phyloP scores from a whole-genome alignment of 2,113 vertebrate genomes.

The Trogon melanurus region DNA sequence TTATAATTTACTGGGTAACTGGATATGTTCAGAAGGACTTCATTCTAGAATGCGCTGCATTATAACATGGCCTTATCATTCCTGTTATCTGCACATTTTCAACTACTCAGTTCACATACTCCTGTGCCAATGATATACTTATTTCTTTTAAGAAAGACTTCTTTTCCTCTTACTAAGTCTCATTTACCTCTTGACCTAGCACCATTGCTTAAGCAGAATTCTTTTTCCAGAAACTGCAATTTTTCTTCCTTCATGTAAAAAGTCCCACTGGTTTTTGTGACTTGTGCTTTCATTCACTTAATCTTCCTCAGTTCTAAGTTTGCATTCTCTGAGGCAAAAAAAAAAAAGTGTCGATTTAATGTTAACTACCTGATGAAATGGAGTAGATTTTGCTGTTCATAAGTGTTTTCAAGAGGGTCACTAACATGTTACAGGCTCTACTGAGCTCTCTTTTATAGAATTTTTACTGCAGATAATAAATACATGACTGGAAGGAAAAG shows the following conservation, averaged over 20 bases:
- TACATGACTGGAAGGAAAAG: background rate
- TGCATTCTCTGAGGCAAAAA: background rate
- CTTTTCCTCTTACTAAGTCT: background rate
- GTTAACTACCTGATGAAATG: background rate
- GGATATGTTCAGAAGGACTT: background rate
- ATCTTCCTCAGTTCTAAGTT: background rate
- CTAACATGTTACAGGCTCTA: background rate
- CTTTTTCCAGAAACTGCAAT: background rate
- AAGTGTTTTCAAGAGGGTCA: background rate
- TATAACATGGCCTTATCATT: background rate
- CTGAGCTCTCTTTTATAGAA: background rate
- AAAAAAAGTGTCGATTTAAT: background rate
- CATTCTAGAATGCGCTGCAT: accelerated
- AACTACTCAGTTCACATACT: background rate
- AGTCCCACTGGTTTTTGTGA: background rate
- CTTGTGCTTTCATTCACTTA: background rate
- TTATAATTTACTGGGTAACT: background rate
- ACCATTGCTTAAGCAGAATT: accelerated
- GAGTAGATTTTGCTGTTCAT: background rate
- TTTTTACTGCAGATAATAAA: background rate
- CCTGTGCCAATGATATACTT: background rate
- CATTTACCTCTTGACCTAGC: background rate
- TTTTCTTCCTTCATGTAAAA: background rate
- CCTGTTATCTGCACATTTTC: background rate
- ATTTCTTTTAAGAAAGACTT: background rate